phyloP scores from a whole-genome alignment of 2,888 invertebrate species.

The Pelosia muscerda region DNA sequence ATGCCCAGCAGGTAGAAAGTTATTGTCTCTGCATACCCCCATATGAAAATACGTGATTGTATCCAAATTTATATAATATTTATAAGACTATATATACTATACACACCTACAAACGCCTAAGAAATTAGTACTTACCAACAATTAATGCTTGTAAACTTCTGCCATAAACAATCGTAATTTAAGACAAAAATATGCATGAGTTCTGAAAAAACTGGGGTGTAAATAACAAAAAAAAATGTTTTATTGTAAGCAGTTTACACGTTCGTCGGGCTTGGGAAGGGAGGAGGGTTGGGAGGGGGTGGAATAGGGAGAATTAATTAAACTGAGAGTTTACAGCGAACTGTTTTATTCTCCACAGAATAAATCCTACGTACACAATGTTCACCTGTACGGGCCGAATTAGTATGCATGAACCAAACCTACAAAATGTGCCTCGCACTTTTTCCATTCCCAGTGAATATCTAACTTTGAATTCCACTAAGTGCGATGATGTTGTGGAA shows the following conservation, averaged over 20 bases:
- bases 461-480: conserved; percentile 55
- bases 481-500: conserved; percentile 69
- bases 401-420: conserved; percentile 96
- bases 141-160: neutral
- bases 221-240: conserved; percentile 27
- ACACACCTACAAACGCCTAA: neutral
- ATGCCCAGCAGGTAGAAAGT: neutral
- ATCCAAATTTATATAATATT: neutral
- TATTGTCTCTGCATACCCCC: neutral
- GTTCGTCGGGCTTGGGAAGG: neutral
- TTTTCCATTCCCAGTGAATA: conserved; percentile 88
- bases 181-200: neutral
- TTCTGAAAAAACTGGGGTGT: neutral
- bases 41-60: neutral
- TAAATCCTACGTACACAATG: conserved; percentile 89
- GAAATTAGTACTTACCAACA: neutral
- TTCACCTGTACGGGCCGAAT: conserved; percentile 94
- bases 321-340: conserved; percentile 35
- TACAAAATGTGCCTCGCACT: conserved; percentile 96
- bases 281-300: neutral
- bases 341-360: conserved; percentile 72
- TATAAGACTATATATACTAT: no score
- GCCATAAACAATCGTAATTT: neutral
- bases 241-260: conserved; percentile 28
- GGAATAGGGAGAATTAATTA: conserved; percentile 37